A percentile compares a stretch with the other conserved stretches of the same genome.
phyloP scores from a whole-genome alignment of 2,888 invertebrate species.

The Drosophila neutralis region DNA sequence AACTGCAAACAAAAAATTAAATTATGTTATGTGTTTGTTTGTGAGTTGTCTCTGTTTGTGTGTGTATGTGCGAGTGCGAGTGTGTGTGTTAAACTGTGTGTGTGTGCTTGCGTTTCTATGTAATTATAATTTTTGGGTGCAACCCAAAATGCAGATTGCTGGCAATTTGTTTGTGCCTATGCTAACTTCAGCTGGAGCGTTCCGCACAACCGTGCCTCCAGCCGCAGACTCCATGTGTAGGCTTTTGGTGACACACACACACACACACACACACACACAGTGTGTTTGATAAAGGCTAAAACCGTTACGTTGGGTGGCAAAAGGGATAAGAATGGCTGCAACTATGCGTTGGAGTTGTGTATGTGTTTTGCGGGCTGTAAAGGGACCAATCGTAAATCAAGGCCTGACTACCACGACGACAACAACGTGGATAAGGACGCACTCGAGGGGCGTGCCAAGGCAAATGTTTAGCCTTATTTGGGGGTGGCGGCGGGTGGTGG shows the following conservation, averaged over 20 bases:
- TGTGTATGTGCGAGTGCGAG: background rate
- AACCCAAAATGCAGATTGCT: conserved; percentile 71
- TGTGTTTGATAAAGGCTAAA: conserved; percentile 53
- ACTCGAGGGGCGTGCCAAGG: conserved; percentile 54
- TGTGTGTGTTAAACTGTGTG: background rate
- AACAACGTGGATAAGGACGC: conserved; percentile 37
- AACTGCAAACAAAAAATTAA: conserved; percentile 34
- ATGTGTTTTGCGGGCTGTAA: conserved; percentile 62
- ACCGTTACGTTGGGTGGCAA: conserved; percentile 21
- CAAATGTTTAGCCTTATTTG: conserved; percentile 8
- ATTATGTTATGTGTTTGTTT: conserved; percentile 16
- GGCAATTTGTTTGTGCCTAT: conserved; percentile 66
- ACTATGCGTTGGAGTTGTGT: conserved; percentile 22
- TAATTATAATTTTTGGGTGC: conserved; percentile 71
- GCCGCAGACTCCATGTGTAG: conserved; percentile 28
- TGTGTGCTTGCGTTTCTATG: conserved; percentile 49
- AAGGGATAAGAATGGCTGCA: background rate
- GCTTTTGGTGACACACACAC: conserved; percentile 47
- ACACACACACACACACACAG: background rate
- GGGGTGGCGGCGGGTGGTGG: background rate
- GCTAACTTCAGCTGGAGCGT: conserved; percentile 42
- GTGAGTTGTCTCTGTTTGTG: background rate
- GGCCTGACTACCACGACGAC: conserved; percentile 54
- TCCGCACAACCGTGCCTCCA: background rate
- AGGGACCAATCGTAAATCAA: conserved; percentile 78